Base-by-base conservation (phyloP, 2,797 vertebrate genomes). In the Lophius americanus region DNA sequence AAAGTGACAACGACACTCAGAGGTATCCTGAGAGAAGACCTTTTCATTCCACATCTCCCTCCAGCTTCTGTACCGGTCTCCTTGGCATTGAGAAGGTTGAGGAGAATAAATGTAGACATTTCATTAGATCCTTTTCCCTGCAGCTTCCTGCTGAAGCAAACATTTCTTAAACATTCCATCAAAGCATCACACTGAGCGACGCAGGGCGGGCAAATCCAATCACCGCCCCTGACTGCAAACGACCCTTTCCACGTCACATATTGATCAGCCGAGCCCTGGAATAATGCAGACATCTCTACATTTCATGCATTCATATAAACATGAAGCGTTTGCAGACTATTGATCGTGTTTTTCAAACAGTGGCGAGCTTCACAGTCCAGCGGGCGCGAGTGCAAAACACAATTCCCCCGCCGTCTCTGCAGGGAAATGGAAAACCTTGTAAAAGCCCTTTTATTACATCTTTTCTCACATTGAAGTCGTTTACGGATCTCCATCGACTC, bases 271-370 rank as follows among this genome's bases (percentile, higher is more conserved):
- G 3, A 47, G 35, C 63, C 70, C 63, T 63, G 46, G 52, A 69
- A 52, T 39, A 68, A 75, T 46, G 49, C 53, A 73, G 35, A 43
- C 37, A 3, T 43, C 51, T 64, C 56, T 52, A 52, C 14, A 70
- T 71, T 46, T 37, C 36, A 71, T 36, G 38, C 43, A 14, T 69
- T 39, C 59, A 60, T 36, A 68, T 60, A 14, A 57, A 65, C 56
- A 59, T 54, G 23, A 71, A 51, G 50, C 6, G n/a, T 36, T 8
- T 10, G 32, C 4, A 7, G 2, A 39, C 1, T 77, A 81, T 79
- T 70, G 67, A 85, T 82, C 59, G 23, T 23, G 14, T 14, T 70
- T 61, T 67, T 63, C 46, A 67, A 59, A 62, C 64, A 37, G 13
- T 4, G 13, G 13, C 43, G 52, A 66, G 56, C 9, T 57, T 74